Evolutionary conservation across 2,888 invertebrate species (phyloP).

Genomic region (Pristionchus japonicus): DNA sequence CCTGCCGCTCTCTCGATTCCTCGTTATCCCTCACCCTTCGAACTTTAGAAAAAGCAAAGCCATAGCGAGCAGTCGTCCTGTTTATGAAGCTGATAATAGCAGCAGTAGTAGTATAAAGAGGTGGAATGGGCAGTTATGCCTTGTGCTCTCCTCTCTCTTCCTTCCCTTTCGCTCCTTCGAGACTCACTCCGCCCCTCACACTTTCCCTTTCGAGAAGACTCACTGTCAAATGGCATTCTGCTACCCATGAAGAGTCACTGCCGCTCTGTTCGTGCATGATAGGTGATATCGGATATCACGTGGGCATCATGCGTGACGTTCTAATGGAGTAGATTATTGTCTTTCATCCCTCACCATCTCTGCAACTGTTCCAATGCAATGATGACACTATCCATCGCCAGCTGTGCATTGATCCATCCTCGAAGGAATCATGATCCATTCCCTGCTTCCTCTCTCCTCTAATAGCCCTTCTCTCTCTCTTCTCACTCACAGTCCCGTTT

Average conservation of each 20-base stretch:
- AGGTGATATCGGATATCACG: background rate
- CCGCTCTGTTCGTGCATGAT: background rate
- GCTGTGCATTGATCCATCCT: background rate
- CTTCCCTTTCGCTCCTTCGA: background rate
- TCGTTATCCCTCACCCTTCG: background rate
- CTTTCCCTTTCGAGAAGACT: background rate
- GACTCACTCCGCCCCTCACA: background rate
- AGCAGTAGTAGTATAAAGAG: background rate
- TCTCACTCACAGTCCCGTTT: background rate
- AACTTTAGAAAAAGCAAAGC: background rate
- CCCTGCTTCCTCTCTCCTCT: background rate
- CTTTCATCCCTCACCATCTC: background rate
- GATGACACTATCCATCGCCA: background rate
- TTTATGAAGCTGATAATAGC: slow-evolving; percentile 30
- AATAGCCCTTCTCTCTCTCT: background rate
- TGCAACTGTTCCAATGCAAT: background rate
- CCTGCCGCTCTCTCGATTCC: background rate
- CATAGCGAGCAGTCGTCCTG: background rate
- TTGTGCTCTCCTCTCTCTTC: background rate
- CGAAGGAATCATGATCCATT: background rate
- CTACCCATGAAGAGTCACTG: background rate
- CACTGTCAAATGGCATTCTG: slow-evolving; percentile 6
- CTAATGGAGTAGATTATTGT: too few species aligned
- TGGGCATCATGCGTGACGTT: too few species aligned
- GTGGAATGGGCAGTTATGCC: background rate